These are phyloP conservation scores for Seriola dumerili DNA, from an alignment of 2,113 vertebrate species.

Conservation along the genomic window DNA sequence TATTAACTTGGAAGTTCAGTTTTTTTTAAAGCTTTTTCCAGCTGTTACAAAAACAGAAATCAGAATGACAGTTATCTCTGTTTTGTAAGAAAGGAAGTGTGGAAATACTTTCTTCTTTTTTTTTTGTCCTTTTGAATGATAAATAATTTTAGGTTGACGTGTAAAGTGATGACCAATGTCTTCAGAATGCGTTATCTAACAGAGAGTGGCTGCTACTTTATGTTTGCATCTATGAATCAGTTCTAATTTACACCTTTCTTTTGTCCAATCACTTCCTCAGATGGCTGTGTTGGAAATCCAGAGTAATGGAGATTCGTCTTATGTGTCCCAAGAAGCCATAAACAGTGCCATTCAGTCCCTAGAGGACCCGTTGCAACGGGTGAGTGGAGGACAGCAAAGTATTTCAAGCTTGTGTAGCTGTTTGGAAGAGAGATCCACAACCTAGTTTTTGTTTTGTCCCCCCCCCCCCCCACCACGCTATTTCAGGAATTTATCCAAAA, in stretches of 20 bases:
- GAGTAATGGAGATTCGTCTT: constrained; percentile 97
- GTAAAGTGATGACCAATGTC: not conserved
- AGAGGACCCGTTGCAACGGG: constrained; percentile 96
- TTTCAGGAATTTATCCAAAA: constrained; percentile 97
- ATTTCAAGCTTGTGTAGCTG: not conserved
- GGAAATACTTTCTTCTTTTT: not conserved
- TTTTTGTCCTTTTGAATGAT: not conserved
- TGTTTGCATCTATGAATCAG: not conserved
- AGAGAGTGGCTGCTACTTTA: not conserved
- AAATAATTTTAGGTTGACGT: not conserved
- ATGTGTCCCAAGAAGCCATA: constrained; percentile 98
- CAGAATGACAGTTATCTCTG: not conserved
- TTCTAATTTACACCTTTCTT: not conserved
- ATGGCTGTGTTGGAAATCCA: constrained; percentile 99
- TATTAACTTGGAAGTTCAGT: too few species aligned
- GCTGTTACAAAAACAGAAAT: constrained; percentile 2
- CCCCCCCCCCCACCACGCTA: accelerated
- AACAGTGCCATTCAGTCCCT: constrained; percentile 97
- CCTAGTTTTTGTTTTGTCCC: not conserved
- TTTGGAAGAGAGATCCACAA: not conserved
- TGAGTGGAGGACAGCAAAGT: constrained; percentile 72
- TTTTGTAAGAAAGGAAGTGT: not conserved
- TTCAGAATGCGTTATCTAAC: not conserved
- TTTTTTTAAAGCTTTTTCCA: not conserved
- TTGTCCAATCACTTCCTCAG: constrained; percentile 73